Conservation (phyloP, 2,113 vertebrate species). For the Heptranchias perlo region DNA sequence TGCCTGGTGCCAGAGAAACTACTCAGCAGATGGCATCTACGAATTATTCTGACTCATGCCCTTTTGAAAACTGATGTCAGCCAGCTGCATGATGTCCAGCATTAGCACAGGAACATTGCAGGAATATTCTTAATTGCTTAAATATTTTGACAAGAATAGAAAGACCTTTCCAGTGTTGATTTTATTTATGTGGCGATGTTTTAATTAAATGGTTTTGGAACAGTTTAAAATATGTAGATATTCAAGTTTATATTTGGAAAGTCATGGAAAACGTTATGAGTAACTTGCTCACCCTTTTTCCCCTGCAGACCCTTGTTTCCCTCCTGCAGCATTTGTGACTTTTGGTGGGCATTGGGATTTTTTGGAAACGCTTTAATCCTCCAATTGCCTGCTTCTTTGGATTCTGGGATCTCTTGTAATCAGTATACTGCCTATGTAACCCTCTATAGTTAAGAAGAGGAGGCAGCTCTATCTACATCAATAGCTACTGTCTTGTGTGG, state of each 20-base stretch:
- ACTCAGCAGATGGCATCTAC: conserved; percentile 40
- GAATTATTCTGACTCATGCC: conserved; percentile 45
- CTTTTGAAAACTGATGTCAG: conserved; percentile 40
- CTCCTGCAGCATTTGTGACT: not conserved
- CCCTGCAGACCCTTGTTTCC: not conserved
- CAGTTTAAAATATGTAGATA: conserved; percentile 8
- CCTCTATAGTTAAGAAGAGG: not conserved
- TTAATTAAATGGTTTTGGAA: conserved; percentile 6
- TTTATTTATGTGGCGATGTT: not conserved
- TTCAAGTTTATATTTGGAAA: not conserved
- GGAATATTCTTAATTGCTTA: conserved; percentile 41
- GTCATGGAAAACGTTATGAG: not conserved
- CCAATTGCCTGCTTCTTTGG: not conserved
- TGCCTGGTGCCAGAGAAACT: not conserved
- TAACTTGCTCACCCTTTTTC: not conserved
- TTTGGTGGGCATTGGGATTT: not conserved
- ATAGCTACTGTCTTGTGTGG: no score
- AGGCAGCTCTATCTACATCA: not conserved
- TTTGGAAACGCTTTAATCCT: not conserved
- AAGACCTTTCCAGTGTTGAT: conserved; percentile 37
- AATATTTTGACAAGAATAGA: conserved; percentile 40
- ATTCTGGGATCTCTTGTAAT: not conserved
- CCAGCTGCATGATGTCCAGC: conserved; percentile 35
- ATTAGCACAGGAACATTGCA: conserved; percentile 37
- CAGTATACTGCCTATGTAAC: not conserved